These are phyloP conservation scores for Puntigrus tetrazona DNA, from an alignment of 2,113 vertebrate species.

Conservation along the genomic window DNA sequence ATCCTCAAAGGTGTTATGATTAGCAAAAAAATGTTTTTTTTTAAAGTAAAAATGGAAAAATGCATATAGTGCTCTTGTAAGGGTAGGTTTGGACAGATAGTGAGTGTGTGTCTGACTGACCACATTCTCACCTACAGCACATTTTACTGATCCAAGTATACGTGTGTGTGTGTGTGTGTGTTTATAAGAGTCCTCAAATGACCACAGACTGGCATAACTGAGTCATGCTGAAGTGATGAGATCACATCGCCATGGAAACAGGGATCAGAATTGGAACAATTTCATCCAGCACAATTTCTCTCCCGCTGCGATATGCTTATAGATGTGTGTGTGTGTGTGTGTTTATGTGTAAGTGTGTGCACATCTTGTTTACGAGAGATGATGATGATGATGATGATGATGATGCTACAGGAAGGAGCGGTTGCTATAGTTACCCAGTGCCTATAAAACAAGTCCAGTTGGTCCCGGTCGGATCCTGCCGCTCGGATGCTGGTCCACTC, in stretches of 20 bases:
- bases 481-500: slow-evolving; percentile 89
- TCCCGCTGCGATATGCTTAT: slow-evolving; percentile 19
- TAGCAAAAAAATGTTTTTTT: neutral
- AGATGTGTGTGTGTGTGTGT: slow-evolving; percentile 1
- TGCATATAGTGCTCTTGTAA: neutral
- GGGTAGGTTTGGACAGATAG: neutral
- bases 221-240: slow-evolving; percentile 53
- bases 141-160: neutral
- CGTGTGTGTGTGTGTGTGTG: neutral
- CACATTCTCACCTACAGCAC: neutral
- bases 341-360: neutral
- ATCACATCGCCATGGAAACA: slow-evolving; percentile 56
- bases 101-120: neutral
- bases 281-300: slow-evolving; percentile 34
- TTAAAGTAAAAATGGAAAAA: neutral
- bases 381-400: slow-evolving; percentile 50
- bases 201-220: slow-evolving; percentile 49
- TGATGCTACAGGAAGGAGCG: slow-evolving; percentile 56
- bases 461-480: slow-evolving; percentile 81
- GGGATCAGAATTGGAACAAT: slow-evolving; percentile 50
- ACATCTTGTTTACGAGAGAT: neutral
- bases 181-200: neutral
- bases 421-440: slow-evolving; percentile 88
- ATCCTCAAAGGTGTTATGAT: neutral
- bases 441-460: slow-evolving; percentile 90